Percentiles rank a stretch among this genome's conserved stretches.
Conservation (phyloP, 2,888 invertebrate genomes). For the Callosobruchus maculatus region DNA sequence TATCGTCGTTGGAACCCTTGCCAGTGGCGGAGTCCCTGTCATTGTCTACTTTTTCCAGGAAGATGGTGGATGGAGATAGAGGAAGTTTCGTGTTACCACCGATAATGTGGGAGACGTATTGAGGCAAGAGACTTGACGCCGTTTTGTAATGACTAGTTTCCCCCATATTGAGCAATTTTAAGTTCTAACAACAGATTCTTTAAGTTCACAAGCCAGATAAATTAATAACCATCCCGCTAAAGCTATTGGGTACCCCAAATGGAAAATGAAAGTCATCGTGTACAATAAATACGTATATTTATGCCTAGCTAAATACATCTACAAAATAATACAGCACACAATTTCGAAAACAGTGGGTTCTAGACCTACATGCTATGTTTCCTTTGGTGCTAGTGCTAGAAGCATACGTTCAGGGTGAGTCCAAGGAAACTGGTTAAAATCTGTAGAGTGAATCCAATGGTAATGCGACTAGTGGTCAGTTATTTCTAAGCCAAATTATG, state of each 20-base stretch:
- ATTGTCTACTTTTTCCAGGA: too few species aligned
- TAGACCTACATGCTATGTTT: not conserved
- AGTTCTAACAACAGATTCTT: too few species aligned
- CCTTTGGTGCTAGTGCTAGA: conserved; percentile 22
- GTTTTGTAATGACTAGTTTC: too few species aligned
- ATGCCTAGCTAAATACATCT: not conserved
- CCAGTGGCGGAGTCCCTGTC: too few species aligned
- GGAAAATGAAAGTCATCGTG: not conserved
- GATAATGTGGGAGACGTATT: too few species aligned
- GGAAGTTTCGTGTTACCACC: too few species aligned
- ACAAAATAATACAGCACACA: not conserved
- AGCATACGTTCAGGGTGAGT: conserved; percentile 5
- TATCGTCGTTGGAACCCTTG: too few species aligned
- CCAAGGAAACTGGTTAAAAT: not conserved
- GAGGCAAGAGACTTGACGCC: too few species aligned
- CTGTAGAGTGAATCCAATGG: not conserved
- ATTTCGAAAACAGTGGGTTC: not conserved
- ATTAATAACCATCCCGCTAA: too few species aligned
- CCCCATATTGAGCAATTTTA: too few species aligned
- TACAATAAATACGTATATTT: not conserved
- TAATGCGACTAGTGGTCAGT: not conserved
- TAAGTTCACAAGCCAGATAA: not conserved
- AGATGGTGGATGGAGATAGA: too few species aligned
- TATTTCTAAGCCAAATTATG: too few species aligned
- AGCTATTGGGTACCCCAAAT: not conserved